These are phyloP conservation scores for Cyrtorhinus lividipennis DNA, from an alignment of 1,140 invertebrate genomes.

Conservation along the genomic window DNA sequence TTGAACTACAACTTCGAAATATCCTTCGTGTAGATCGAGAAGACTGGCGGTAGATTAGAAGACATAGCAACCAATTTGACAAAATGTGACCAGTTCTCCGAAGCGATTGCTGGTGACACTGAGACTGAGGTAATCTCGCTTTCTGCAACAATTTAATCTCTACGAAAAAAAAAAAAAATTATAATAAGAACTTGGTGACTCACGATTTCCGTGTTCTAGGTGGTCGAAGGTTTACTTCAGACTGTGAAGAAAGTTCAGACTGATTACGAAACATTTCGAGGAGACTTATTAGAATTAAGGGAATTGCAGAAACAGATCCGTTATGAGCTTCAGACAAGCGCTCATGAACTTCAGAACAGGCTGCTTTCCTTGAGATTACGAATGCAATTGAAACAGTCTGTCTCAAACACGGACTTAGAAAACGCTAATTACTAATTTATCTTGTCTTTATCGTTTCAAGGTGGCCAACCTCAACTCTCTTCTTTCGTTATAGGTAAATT, in stretches of 20 bases:
- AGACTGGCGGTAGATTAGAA: constrained; percentile 6
- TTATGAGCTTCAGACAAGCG: neutral
- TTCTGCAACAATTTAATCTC: neutral
- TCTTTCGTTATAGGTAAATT: too few relatives aligned
- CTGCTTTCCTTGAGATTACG: neutral
- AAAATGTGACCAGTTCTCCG: constrained; percentile 1
- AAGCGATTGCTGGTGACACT: neutral
- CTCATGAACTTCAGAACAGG: neutral
- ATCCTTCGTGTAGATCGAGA: neutral
- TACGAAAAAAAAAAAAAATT: too few relatives aligned
- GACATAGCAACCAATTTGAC: constrained; percentile 1
- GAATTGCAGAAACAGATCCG: constrained; percentile 3
- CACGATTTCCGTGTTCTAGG: neutral
- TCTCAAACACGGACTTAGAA: neutral
- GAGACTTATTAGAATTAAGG: constrained; percentile 7
- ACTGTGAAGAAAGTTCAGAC: constrained; percentile 4
- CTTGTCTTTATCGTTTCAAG: too few relatives aligned
- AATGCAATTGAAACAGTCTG: neutral
- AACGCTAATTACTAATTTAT: too few relatives aligned
- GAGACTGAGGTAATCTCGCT: constrained; percentile 2
- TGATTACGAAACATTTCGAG: constrained; percentile 3
- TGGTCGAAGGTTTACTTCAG: neutral
- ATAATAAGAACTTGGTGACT: too few relatives aligned
- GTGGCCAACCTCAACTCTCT: too few relatives aligned
- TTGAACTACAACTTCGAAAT: neutral